A percentile compares a stretch with the other conserved stretches of the same genome.
Evolutionary conservation across 1,140 invertebrate species (phyloP).

Genomic region (Drosophila funebris): DNA sequence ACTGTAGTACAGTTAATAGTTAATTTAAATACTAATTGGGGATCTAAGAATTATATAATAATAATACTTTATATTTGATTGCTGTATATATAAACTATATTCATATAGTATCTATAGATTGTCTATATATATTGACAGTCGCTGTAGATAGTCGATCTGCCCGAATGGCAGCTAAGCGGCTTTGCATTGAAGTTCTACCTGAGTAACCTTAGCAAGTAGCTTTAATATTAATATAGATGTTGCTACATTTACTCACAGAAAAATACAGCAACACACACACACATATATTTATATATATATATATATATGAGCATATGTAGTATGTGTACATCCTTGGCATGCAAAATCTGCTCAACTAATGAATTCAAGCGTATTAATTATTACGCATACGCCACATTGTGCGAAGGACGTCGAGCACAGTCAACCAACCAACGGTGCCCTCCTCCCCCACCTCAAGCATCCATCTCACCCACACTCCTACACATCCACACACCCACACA

Average conservation of each 20-base stretch:
- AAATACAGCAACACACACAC: neutral
- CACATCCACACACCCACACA: neutral
- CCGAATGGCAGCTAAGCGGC: neutral
- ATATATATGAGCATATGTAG: slow-evolving; percentile 11
- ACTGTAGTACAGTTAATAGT: no score
- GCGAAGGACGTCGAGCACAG: slow-evolving; percentile 67
- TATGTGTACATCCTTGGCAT: slow-evolving; percentile 58
- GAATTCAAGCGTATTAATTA: slow-evolving; percentile 82
- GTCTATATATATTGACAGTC: neutral
- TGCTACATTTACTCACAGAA: slow-evolving; percentile 8
- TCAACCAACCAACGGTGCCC: slow-evolving; percentile 17
- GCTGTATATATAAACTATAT: no score
- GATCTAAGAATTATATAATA: no score
- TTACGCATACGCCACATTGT: slow-evolving; percentile 80
- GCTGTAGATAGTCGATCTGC: neutral
- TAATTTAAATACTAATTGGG: no score
- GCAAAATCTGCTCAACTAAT: slow-evolving; percentile 80
- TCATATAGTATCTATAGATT: neutral
- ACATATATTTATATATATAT: neutral
- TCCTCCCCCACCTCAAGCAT: slow-evolving; percentile 2
- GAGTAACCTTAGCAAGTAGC: neutral
- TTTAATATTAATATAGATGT: slow-evolving; percentile 55
- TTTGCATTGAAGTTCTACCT: neutral
- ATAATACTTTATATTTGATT: no score
- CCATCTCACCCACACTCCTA: neutral